Base-by-base conservation (phyloP, 2,113 vertebrate genomes). In the Alectura lathami region DNA sequence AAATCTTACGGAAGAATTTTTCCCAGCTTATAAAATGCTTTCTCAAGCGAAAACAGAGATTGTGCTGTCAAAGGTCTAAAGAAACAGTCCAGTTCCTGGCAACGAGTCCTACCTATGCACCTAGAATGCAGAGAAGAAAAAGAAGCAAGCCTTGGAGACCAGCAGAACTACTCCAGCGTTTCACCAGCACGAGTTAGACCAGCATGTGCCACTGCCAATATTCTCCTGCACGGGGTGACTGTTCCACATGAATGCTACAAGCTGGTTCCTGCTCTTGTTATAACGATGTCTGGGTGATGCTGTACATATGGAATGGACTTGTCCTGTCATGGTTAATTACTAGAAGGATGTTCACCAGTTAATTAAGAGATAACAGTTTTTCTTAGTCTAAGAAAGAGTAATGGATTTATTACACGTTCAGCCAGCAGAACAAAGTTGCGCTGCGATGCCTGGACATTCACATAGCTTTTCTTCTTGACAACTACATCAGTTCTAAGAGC, bases 251-350 rank as follows among this genome's bases (percentile, higher is more conserved):
- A 92, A 38, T 47, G 50, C 84, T 47, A n/a, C 67, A 93, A 1
- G 53, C 89, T 87, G 53, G 22, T 67, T 91, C 62, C 87, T 93
- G 70, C 15, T 11, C 0, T 16, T 88, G 66, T 79, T 86, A 84
- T 83, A 89, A 91, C 63, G 68, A 83, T 80, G 22, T 34, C 88
- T 93, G 79, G 27, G 68, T 94, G 83, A 96, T 88, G 91, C 83
- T 3, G 8, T 56, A 91, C 85, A 70, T 88, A 90, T 48, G 91
- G 85, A 95, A 86, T 81, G 76, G 43, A 88, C 88, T 86, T 93
- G 68, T 80, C 40, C 56, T 95, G 87, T 88, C 93, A 93, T 40
- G 56, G 82, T 88, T 96, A 96, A 95, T 96, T 95, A 96, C 85
- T 64, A 74, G 68, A 86, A 90, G 64, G 64, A 88, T 88, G 56